Evolutionary conservation across 2,113 vertebrate genomes (phyloP), one percentile per base, ranked within the genome.

Genomic region (Halichoeres trimaculatus): DNA sequence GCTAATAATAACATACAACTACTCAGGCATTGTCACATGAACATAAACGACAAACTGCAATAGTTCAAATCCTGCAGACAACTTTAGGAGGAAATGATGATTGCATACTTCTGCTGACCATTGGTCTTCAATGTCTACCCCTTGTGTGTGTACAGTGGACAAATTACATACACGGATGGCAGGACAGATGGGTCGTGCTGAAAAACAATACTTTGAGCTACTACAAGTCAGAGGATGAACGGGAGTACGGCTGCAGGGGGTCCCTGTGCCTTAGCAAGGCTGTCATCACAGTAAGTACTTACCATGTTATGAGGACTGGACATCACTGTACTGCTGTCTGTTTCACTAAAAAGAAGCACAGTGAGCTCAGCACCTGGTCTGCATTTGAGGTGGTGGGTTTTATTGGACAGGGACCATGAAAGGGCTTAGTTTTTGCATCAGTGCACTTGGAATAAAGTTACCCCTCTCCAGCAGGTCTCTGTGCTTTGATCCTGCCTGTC

Each of bases 121-220:
- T 23, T 23, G 20, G n/a, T 61, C 5, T 34, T 79, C 13, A 8
- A 5, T 9, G 43, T n/a, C 17, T 22, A 14, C 12, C 22, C 48
- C 23, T 35, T 78, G 30, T 45, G 66, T 62, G 54, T 89, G 85
- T 88, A 5, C 85, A 99, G 97, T 99, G 98, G 98, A 99, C 98
- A 81, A 99, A 99, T 87, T 99, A 99, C 85, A 98, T 99, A 84
- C 98, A 99, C 86, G 97, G 98, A 1, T 99, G 98, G 98, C 98
- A 99, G 90, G 97, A 99, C 91, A 95, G 98, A 77, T 99, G 98
- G 98, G 96, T 99, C 34, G 95, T 96, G 88, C 88, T 99, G 88
- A 98, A 98, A 90, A 96, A 95, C 80, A 97, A 96, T 73, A 95
- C 95, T 4, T 85, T 99, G 73, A 99, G 97, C 92, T 99, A 99